Base-by-base conservation (phyloP, 2,888 invertebrate genomes). In the Thera britannica region DNA sequence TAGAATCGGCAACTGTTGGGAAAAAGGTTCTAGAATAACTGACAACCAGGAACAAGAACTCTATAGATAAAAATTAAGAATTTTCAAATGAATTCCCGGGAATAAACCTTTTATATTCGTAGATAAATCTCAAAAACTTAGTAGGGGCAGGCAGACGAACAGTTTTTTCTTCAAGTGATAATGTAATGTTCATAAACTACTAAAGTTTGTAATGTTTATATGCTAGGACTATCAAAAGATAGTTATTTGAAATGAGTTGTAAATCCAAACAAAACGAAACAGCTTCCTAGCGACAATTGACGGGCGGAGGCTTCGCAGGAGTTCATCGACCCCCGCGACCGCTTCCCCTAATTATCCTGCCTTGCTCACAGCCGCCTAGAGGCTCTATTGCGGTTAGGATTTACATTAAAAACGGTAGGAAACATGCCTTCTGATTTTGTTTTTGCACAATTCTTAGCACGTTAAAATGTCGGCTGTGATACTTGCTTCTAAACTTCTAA, bases 301-400 rank as follows among this genome's bases (percentile, higher is more conserved):
- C 78, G 78, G 79, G 78, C 78, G 77, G 79, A 85, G 86, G 81
- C 83, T 84, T 79, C 79, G 79, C 82, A 79, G 85, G 79, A 83
- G 85, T 84, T 83, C 84, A 86, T 79, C 81, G 79, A 81, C 82
- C 86, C 81, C 79, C 34, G 54, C 66, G 36, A 78, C 79, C 78
- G 81, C 82, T 82, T 79, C 83, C 81, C 81, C 85, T 89, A 88
- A 90, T 89, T 87, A 88, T 83, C 82, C 85, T 83, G 82, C 82
- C 80, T 81, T 77, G 72, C 70, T 66, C 41, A 63, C 9, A 63
- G 51, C 48, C 63, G 68, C 60, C 69, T 63, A 62, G 46, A 48
- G 58, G 38, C 60, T 70, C 63, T 61, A 67, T 70, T 70, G 70
- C 70, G 70, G 66, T 70, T 63, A 54, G 54, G 38, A 67, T 62